phyloP scores from a whole-genome alignment of 2,113 vertebrate genomes.

The Potamarius usumacintae region DNA sequence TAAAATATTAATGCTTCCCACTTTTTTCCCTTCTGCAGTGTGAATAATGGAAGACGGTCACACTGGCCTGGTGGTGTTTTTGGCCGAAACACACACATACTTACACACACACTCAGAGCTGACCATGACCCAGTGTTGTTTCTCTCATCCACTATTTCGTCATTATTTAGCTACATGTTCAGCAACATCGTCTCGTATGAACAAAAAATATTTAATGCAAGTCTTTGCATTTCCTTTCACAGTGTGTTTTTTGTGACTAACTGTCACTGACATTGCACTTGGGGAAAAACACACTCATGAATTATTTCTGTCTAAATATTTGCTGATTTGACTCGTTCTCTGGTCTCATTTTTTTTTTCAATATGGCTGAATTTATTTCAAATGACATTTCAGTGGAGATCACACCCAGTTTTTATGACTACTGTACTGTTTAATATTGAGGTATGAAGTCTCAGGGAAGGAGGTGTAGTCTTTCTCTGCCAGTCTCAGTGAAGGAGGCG shows the following conservation, averaged over 20 bases:
- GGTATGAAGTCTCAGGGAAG: background rate
- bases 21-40: conserved; percentile 30
- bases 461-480: background rate
- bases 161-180: conserved; percentile 9
- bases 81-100: conserved; percentile 19
- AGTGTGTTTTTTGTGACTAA: background rate
- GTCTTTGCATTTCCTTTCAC: background rate
- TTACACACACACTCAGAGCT: background rate
- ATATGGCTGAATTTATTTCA: background rate
- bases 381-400: background rate
- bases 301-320: conserved; percentile 15
- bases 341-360: background rate
- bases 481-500: background rate
- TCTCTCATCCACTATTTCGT: conserved; percentile 1
- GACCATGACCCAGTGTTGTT: conserved; percentile 5
- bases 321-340: conserved; percentile 10
- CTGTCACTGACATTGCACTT: background rate
- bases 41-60: conserved; percentile 57
- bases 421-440: background rate
- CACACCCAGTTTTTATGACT: background rate
- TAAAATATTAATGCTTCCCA: conserved; percentile 60
- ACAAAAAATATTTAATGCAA: conserved; percentile 10
- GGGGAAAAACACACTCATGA: background rate
- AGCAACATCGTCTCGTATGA: background rate
- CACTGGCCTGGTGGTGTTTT: conserved; percentile 35